Base-by-base conservation (phyloP, 1,140 invertebrate species). In the Sycophaga agraensis region DNA sequence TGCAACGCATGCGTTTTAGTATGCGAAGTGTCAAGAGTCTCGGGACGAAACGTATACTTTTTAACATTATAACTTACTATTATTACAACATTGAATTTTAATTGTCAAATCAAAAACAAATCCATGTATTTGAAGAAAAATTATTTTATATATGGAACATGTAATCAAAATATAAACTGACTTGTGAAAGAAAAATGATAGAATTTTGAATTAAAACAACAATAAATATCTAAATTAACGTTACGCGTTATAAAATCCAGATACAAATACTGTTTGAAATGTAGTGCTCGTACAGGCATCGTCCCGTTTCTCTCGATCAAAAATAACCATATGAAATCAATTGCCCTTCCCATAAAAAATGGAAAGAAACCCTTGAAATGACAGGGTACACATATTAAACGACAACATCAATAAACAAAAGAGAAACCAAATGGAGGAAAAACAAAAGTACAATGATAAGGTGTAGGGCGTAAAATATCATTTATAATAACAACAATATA, bases 11-110 rank as follows among this genome's bases (percentile, higher is more conserved):
- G 48, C 48, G 24, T 48, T 35, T 49, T 16, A 45, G 40, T 12
- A 11, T n/a, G n/a, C 8, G 26, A 6, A 7, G 34, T 11, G 19
- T 31, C 31, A 28, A 53, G 49, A 60, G 49, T 35, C 16, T 37
- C 42, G 49, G 37, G 50, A 45, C 40, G 49, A 60, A 60, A 28
- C 21, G n/a, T n/a, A n/a, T n/a, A n/a, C n/a, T n/a, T n/a, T n/a
- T n/a, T n/a, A n/a, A n/a, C n/a, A n/a, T n/a, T n/a, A n/a, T n/a
- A n/a, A n/a, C n/a, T n/a, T n/a, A n/a, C n/a, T n/a, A n/a, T n/a
- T n/a, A n/a, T n/a, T n/a, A n/a, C n/a, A n/a, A n/a, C n/a, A n/a
- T n/a, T n/a, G 0, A 31, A 42, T 21, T 43, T 14, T 26, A 40
- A 42, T 24, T 51, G 21, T 42, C 39, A 3, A 26, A 45, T 24